A percentile compares a stretch with the other conserved stretches of the same genome.
Conservation (phyloP, 1,140 invertebrate species). For the Scaptomyza montana region DNA sequence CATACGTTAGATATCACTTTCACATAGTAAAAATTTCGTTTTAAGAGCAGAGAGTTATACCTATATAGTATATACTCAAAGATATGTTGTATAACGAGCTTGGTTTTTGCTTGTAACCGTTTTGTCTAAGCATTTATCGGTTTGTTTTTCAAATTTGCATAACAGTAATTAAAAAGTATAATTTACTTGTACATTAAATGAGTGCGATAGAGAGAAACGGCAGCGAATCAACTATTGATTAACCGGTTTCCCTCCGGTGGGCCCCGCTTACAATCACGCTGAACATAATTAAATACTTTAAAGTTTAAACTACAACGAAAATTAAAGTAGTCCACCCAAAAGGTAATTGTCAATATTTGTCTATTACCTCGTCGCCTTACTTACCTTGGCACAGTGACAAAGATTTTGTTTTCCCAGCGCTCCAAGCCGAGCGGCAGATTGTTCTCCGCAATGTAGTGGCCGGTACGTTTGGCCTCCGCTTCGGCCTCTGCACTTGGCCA, state of each 20-base stretch:
- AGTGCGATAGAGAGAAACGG: constrained; percentile 22
- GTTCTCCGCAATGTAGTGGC: constrained; percentile 87
- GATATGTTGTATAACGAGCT: constrained; percentile 3
- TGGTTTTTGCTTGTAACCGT: constrained; percentile 24
- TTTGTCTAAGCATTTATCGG: constrained; percentile 42
- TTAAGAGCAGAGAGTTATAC: background rate
- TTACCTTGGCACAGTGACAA: constrained; percentile 89
- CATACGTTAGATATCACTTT: constrained; percentile 22
- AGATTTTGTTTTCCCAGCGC: constrained; percentile 90
- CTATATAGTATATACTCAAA: background rate
- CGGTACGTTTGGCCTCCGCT: constrained; percentile 86
- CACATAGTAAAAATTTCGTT: background rate
- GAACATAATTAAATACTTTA: constrained; percentile 36
- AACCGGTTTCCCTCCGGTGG: constrained; percentile 67
- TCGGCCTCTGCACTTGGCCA: constrained; percentile 87
- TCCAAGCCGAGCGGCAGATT: constrained; percentile 90
- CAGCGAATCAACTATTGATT: constrained; percentile 26
- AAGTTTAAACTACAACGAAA: constrained; percentile 19
- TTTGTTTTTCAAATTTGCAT: constrained; percentile 54
- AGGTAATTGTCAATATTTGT: constrained; percentile 21
- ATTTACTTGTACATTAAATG: constrained; percentile 51
- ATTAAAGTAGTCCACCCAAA: constrained; percentile 25
- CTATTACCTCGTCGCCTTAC: constrained; percentile 3
- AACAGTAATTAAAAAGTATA: constrained; percentile 64
- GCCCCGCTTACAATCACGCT: constrained; percentile 41